Percentiles rank a stretch among this genome's conserved stretches.
These are phyloP conservation scores for Margaritifera margaritifera DNA, from an alignment of 2,888 invertebrate species.

Conservation along the genomic window DNA sequence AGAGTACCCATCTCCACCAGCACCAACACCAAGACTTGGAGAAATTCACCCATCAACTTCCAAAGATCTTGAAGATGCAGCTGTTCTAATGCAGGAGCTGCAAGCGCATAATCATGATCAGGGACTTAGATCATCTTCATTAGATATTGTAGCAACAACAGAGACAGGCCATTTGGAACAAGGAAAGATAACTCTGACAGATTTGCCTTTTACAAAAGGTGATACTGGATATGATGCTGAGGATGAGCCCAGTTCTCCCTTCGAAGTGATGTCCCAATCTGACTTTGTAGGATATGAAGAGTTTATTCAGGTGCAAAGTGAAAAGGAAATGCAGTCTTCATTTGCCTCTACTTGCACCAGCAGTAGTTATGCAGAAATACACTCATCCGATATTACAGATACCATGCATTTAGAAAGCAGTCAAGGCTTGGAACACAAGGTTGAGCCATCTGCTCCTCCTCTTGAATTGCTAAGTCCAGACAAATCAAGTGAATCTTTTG, in stretches of 20 bases:
- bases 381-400: slow-evolving; percentile 13
- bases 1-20: slow-evolving; percentile 53
- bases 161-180: slow-evolving; percentile 8
- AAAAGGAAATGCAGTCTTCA: slow-evolving; percentile 8
- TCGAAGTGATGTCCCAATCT: slow-evolving; percentile 64
- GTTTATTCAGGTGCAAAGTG: slow-evolving; percentile 35
- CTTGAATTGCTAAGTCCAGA: slow-evolving; percentile 39
- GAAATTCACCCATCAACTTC: slow-evolving; percentile 34
- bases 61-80: slow-evolving; percentile 52
- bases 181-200: slow-evolving; percentile 1
- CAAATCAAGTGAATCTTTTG: slow-evolving; percentile 53
- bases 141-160: slow-evolving; percentile 10
- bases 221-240: slow-evolving; percentile 19
- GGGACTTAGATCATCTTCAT: slow-evolving; percentile 6
- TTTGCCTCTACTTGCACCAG: slow-evolving; percentile 16
- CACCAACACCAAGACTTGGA: slow-evolving; percentile 55
- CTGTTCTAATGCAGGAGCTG: slow-evolving; percentile 46
- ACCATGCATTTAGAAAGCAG: not conserved
- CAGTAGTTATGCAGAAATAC: slow-evolving; percentile 39
- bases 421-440: slow-evolving; percentile 2
- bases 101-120: slow-evolving; percentile 22
- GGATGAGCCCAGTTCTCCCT: slow-evolving; percentile 61
- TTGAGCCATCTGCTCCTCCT: slow-evolving; percentile 26
- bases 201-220: not conserved
- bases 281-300: slow-evolving; percentile 51